Conservation (phyloP, 53 echinoderm and acorn worm genomes). For the Echinarachnius parma region DNA sequence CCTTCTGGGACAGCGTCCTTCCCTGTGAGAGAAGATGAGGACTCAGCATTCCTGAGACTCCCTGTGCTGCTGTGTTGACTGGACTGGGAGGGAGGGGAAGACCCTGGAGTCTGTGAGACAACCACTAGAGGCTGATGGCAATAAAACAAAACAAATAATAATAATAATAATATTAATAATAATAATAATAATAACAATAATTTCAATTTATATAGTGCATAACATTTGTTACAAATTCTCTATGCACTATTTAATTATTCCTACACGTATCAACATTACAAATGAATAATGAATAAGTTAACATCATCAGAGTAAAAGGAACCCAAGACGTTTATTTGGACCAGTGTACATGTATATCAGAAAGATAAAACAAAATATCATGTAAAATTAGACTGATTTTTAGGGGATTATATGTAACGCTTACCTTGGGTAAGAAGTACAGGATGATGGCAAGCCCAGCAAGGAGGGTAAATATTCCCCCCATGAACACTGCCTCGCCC, state of each 20-base stretch:
- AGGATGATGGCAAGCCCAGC: slow-evolving; percentile 65
- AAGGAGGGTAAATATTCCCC: slow-evolving; percentile 72
- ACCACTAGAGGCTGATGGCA: slow-evolving; percentile 95
- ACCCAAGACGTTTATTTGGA: no score
- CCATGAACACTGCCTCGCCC: slow-evolving; percentile 78
- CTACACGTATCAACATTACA: no score
- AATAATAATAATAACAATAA: neutral
- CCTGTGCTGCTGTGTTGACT: slow-evolving; percentile 40
- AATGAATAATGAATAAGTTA: no score
- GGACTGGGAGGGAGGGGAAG: slow-evolving; percentile 56
- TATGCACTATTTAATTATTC: no score
- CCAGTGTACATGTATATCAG: no score
- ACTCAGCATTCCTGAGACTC: neutral
- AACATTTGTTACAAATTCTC: no score
- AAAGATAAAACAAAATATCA: no score
- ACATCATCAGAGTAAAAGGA: no score
- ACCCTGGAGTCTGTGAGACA: slow-evolving; percentile 73
- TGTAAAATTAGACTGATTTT: no score
- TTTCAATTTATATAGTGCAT: no score
- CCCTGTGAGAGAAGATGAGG: neutral
- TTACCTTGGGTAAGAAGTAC: slow-evolving; percentile 77
- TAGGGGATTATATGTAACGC: no score
- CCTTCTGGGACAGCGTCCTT: slow-evolving; percentile 70
- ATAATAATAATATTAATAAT: neutral
- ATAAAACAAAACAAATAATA: neutral